These are phyloP conservation scores for Dinothrombium tinctorium DNA, from an alignment of 1,140 invertebrate genomes.

Conservation along the genomic window DNA sequence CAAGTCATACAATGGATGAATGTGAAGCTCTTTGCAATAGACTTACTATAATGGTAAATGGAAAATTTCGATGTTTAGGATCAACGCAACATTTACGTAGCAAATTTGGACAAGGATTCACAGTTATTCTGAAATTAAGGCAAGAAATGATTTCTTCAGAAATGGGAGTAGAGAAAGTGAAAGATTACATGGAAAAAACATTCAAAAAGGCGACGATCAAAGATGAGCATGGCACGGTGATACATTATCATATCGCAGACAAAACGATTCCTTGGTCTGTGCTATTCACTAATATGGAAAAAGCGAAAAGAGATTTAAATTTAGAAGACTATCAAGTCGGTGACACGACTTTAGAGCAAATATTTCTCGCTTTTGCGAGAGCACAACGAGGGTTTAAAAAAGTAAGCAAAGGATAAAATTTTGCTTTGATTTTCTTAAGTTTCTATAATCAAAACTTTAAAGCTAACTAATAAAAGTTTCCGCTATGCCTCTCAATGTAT, in stretches of 20 bases:
- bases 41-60: slow-evolving; percentile 67
- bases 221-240: slow-evolving; percentile 6
- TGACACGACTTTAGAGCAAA: slow-evolving; percentile 30
- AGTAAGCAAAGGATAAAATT: too few species aligned
- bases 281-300: slow-evolving; percentile 23
- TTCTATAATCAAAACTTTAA: too few species aligned
- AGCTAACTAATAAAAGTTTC: too few species aligned
- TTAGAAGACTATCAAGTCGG: slow-evolving; percentile 29
- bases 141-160: not conserved
- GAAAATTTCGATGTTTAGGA: slow-evolving; percentile 44
- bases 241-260: slow-evolving; percentile 41
- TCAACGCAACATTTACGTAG: slow-evolving; percentile 39
- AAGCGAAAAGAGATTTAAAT: slow-evolving; percentile 18
- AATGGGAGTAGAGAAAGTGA: not conserved
- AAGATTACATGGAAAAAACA: not conserved
- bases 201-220: slow-evolving; percentile 4
- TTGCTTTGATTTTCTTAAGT: too few species aligned
- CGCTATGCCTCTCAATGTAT: too few species aligned
- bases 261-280: slow-evolving; percentile 18
- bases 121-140: not conserved
- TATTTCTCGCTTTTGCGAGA: slow-evolving; percentile 28
- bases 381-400: too few species aligned
- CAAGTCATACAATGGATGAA: slow-evolving; percentile 38
- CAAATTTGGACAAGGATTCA: slow-evolving; percentile 42
- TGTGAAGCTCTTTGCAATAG: slow-evolving; percentile 63